These are phyloP conservation scores for Isaurus tuberculatus DNA, from an alignment of 92 coral and sea anemone species.

Conservation along the genomic window DNA sequence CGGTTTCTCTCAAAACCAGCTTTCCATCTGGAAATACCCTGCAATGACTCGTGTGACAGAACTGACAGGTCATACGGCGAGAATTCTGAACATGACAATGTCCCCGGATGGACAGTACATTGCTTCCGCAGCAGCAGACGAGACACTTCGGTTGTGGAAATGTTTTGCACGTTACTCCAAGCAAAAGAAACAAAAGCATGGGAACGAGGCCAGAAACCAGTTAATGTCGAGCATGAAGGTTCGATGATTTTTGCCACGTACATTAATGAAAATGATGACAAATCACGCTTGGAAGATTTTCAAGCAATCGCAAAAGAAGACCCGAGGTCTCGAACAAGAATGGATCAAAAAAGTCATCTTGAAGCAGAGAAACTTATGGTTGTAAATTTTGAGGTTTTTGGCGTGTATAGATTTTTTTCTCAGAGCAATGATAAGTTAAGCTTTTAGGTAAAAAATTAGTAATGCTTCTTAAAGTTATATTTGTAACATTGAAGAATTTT, in stretches of 20 bases:
- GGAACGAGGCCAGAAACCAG: constrained; percentile 48
- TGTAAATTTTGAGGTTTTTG: no score
- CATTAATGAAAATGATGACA: not conserved
- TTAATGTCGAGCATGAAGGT: constrained; percentile 82
- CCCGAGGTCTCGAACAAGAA: no score
- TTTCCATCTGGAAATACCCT: constrained; percentile 96
- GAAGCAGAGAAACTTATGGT: no score
- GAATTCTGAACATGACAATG: constrained; percentile 88
- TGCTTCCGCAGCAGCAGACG: constrained; percentile 97
- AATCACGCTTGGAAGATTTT: not conserved
- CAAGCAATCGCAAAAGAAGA: not conserved
- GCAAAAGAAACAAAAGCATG: constrained; percentile 64
- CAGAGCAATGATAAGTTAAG: no score
- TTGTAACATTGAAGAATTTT: no score
- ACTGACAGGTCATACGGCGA: constrained; percentile 85
- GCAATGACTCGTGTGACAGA: constrained; percentile 89
- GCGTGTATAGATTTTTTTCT: no score
- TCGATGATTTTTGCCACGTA: constrained; percentile 31
- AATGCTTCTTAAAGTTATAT: no score
- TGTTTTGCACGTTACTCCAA: constrained; percentile 78
- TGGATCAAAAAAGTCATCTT: no score
- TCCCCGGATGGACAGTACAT: constrained; percentile 94
- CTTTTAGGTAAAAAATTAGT: no score
- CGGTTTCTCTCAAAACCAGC: constrained; percentile 91
- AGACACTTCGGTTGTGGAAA: constrained; percentile 94